Evolutionary conservation across 2,888 invertebrate genomes (phyloP).

Genomic region (Aporophyla lueneburgensis): DNA sequence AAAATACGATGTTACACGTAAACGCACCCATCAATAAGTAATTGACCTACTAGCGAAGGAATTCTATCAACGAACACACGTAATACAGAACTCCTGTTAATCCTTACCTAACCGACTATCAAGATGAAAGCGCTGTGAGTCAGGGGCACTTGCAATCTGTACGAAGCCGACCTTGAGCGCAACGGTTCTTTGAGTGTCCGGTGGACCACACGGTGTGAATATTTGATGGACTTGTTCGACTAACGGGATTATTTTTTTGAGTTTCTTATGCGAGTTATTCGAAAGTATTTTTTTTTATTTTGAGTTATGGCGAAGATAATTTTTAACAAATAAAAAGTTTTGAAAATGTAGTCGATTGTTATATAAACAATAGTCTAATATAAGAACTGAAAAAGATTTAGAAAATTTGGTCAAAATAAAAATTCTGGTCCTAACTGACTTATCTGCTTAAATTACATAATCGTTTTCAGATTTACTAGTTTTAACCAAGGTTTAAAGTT

Average conservation of each 20-base stretch:
- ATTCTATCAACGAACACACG: slow-evolving; percentile 32
- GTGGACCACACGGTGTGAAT: slow-evolving; percentile 64
- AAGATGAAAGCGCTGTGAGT: slow-evolving; percentile 76
- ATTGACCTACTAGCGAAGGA: slow-evolving; percentile 34
- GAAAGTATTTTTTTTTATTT: background rate
- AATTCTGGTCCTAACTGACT: no score
- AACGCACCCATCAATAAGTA: background rate
- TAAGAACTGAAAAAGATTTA: background rate
- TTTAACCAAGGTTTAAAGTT: background rate
- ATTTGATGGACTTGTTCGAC: slow-evolving; percentile 28
- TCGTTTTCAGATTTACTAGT: background rate
- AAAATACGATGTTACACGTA: background rate
- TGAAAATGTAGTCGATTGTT: no score
- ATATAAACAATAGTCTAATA: background rate
- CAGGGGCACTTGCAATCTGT: slow-evolving; percentile 65
- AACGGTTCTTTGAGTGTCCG: slow-evolving; percentile 56
- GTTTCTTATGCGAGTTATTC: slow-evolving; percentile 32
- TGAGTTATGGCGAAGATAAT: background rate
- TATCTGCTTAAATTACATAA: background rate
- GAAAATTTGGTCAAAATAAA: background rate
- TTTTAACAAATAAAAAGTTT: background rate
- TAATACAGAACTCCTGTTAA: slow-evolving; percentile 44
- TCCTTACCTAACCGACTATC: slow-evolving; percentile 58
- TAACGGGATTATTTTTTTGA: background rate
- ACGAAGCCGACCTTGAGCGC: slow-evolving; percentile 72